Evolutionary conservation across 2,113 vertebrate genomes (phyloP), one percentile per base, ranked within the genome.

Genomic region (Bubalus kerabau): DNA sequence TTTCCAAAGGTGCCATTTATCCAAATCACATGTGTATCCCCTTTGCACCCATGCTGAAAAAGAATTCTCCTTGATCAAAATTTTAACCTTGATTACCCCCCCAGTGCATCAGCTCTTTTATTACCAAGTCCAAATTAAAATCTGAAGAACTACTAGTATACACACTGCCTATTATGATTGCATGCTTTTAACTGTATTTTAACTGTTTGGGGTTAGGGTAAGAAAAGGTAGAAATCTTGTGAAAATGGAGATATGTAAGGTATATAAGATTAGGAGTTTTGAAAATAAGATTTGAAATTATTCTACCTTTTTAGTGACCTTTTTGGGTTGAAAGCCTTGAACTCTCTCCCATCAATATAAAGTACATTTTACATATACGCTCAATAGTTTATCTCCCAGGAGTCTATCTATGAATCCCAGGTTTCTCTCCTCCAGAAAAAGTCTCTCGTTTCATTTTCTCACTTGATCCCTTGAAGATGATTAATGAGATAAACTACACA

Each of bases 1-100:
- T 97, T 97, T 97, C 97, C 59, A 98, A 98, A 98, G 96, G 96
- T 98, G 94, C 78, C 85, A 98, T 94, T 98, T 97, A 98, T 90
- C 95, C 81, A 98, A 98, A 98, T 98, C 97, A 98, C 76, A 97
- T 95, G 96, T 98, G 97, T 91, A 87, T 92, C 54, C 48, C 97
- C 81, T 97, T 90, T 97, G 94, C 92, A 92, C 85, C 80, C 87
- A 97, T 93, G 97, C 91, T 97, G 64, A 94, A 92, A 83, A 97
- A 94, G 85, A 97, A 95, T 94, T 98, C 95, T 97, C 92, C 95
- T 96, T 97, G 90, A 97, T 96, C 95, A 97, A 97, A 98, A 97
- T 89, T 97, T 84, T 96, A 94, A 95, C 80, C 85, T 90, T 98
- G 96, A 90, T 96, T 96, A 98, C 92, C 93, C 92, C 96, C 95